These are phyloP conservation scores for Nannoperca australis DNA, from an alignment of 2,797 vertebrate genomes.

Conservation along the genomic window DNA sequence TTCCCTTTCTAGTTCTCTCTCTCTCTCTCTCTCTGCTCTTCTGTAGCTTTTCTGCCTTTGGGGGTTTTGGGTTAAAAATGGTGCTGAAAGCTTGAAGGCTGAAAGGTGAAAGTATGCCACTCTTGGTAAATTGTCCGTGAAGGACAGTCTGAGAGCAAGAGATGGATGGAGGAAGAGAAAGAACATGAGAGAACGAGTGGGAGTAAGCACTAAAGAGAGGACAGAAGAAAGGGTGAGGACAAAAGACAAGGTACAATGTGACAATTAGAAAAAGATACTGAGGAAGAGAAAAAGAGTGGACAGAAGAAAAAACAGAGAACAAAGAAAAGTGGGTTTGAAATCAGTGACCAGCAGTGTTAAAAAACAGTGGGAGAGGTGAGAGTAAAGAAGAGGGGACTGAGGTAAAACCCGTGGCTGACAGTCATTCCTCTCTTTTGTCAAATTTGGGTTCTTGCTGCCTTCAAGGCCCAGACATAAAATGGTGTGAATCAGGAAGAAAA, in stretches of 20 bases:
- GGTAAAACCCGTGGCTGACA: slow-evolving; percentile 42
- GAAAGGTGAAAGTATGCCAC: slow-evolving; percentile 66
- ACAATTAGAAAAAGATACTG: slow-evolving; percentile 19
- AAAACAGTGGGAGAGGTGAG: slow-evolving; percentile 11
- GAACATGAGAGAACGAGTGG: slow-evolving; percentile 34
- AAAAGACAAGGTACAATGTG: slow-evolving; percentile 13
- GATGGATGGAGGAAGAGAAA: slow-evolving; percentile 33
- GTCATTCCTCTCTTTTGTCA: slow-evolving; percentile 60
- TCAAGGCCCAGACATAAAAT: slow-evolving; percentile 59
- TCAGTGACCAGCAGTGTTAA: background rate
- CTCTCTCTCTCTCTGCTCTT: slow-evolving; percentile 19
- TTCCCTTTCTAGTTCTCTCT: slow-evolving; percentile 17
- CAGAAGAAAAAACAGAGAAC: slow-evolving; percentile 8
- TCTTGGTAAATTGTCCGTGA: slow-evolving; percentile 76
- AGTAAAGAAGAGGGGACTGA: background rate
- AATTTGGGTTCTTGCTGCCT: slow-evolving; percentile 52
- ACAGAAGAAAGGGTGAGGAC: slow-evolving; percentile 21
- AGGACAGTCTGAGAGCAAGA: slow-evolving; percentile 62
- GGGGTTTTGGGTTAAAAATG: slow-evolving; percentile 66
- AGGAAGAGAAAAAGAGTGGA: slow-evolving; percentile 2
- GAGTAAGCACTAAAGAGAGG: slow-evolving; percentile 24
- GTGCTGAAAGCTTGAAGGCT: slow-evolving; percentile 64
- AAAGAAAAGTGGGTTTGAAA: background rate
- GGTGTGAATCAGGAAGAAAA: slow-evolving; percentile 60
- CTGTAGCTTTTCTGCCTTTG: slow-evolving; percentile 43